Conservation (phyloP, 2,113 vertebrate species). For the Scartelaos histophorus region DNA sequence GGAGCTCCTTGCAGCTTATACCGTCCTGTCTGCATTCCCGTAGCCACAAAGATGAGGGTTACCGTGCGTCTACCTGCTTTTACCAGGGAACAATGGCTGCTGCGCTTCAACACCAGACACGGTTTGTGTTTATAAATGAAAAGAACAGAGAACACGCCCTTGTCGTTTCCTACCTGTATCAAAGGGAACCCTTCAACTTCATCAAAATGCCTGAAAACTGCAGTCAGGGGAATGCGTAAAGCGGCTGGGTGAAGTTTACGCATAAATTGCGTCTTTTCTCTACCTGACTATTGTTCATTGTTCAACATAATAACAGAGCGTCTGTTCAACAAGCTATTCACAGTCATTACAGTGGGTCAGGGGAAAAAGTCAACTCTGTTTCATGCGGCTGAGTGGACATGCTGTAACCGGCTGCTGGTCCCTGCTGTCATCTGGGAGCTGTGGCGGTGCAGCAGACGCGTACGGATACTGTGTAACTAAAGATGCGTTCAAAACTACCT, state of each 20-base stretch:
- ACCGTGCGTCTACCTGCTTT: not conserved
- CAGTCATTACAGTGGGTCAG: not conserved
- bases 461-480: constrained; percentile 16
- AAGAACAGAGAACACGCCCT: constrained; percentile 66
- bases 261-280: not conserved
- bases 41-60: constrained; percentile 20
- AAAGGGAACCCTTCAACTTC: constrained; percentile 54
- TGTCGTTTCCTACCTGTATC: constrained; percentile 60
- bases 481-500: not conserved
- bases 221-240: constrained; percentile 2
- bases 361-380: constrained; percentile 42
- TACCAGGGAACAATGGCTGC: not conserved
- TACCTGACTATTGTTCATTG: not conserved
- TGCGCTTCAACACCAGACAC: not conserved
- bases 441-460: constrained; percentile 43
- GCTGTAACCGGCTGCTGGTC: constrained; percentile 35
- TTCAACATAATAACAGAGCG: not conserved
- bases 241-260: not conserved
- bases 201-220: constrained; percentile 50
- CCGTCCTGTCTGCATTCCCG: constrained; percentile 20
- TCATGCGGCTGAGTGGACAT: constrained; percentile 40
- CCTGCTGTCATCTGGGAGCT: constrained; percentile 46
- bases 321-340: constrained; percentile 6
- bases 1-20: constrained; percentile 24
- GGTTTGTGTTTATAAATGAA: constrained; percentile 23